Evolutionary conservation across 2,797 vertebrate genomes (phyloP), one percentile per base, ranked within the genome.

Genomic region (Xenentodon cancila): DNA sequence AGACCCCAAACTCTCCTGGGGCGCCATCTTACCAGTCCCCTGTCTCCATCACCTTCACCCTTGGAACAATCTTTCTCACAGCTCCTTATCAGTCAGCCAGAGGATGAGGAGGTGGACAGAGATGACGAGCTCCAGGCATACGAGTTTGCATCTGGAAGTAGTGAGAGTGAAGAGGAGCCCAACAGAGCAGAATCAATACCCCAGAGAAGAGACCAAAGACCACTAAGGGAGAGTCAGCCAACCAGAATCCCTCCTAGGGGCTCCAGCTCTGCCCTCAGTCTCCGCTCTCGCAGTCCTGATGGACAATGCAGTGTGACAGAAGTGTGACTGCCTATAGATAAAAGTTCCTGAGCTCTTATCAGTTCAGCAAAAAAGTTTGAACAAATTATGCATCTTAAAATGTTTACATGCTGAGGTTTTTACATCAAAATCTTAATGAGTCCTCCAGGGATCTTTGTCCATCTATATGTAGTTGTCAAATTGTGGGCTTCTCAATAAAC

Each of bases 261-360:
- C 0, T 90, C 87, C 50, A 88, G 62, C 55, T 72, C 78, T 5
- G 89, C 77, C 60, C 73, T 81, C 53, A 91, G 75, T 5, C 90
- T 94, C 52, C 94, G 96, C 73, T 96, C 96, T 50, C 94, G 95
- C 58, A 94, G 95, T 89, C 96, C 97, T 7, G 97, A 99, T 61
- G 97, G 97, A 89, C 97, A 98, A 92, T 98, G 96, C 88, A 97
- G 95, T 27, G 92, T 97, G 81, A 97, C 96, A 60, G 96, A 98
- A 82, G 96, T 98, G 86, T 99, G 94, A 96, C 85, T 3, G 20
- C 9, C 19, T 19, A 32, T 1, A 4, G 21, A 17, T 6, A 27
- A 71, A 53, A 21, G 52, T 20, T 50, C 13, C 34, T 44, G 43
- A 70, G 64, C 62, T 45, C 17, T 50, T 11, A 55, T 70, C 76